Evolutionary conservation across 2,888 invertebrate species (phyloP).

Genomic region (Sylvicola fuscatus): DNA sequence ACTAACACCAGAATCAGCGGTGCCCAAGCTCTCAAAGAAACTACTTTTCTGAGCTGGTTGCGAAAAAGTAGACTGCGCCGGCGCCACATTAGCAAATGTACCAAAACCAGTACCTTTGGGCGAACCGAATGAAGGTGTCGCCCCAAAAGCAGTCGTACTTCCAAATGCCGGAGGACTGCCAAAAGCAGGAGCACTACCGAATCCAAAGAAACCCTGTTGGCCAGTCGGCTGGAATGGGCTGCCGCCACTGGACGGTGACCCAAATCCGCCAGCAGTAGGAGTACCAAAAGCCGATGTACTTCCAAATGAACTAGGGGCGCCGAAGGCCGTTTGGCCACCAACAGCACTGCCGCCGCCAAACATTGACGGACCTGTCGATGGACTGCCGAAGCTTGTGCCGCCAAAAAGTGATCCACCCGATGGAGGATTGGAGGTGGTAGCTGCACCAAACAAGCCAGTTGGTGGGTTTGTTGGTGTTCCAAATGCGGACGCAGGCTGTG

Average conservation of each 20-base stretch:
- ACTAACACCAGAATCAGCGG: constrained; percentile 18
- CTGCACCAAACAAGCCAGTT: constrained; percentile 3
- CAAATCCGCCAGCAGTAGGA: constrained; percentile 14
- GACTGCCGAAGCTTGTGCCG: constrained; percentile 9
- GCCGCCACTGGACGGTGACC: constrained; percentile 15
- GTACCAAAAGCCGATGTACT: background rate
- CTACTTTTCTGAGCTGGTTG: constrained; percentile 13
- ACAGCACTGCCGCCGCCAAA: no score
- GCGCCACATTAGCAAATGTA: constrained; percentile 12
- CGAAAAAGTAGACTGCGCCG: constrained; percentile 7
- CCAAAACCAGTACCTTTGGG: constrained; percentile 15
- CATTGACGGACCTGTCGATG: constrained; percentile 1
- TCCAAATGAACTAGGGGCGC: constrained; percentile 7
- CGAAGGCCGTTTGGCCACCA: constrained; percentile 1
- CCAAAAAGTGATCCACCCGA: constrained; percentile 9
- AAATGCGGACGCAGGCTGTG: background rate
- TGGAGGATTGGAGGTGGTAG: background rate
- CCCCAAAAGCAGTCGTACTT: constrained; percentile 18
- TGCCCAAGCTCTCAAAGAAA: constrained; percentile 21
- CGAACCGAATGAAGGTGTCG: constrained; percentile 20
- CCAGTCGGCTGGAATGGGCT: no score
- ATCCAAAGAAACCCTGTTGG: no score
- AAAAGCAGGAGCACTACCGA: background rate
- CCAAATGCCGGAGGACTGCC: constrained; percentile 11
- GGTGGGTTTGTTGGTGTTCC: constrained; percentile 1